Evolutionary conservation across 2,113 vertebrate genomes (phyloP), one percentile per base, ranked within the genome.

Genomic region (Lonchura striata): DNA sequence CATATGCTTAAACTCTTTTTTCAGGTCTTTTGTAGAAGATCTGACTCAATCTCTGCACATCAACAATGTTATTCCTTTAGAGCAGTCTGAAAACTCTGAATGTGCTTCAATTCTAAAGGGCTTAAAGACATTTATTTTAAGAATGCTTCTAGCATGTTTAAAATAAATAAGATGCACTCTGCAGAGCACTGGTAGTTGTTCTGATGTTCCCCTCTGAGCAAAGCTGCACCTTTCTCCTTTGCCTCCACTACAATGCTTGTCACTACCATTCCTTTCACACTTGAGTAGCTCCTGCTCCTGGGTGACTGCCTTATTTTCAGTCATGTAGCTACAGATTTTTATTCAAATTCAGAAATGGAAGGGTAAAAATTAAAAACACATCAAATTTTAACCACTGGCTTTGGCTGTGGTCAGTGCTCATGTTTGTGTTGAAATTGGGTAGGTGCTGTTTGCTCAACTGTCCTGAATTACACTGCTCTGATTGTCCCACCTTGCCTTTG

Each of bases 61-160:
- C 15, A 68, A 69, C 44, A 54, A 61, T 20, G 21, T 71, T 71
- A 16, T 28, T 89, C 22, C 71, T 84, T 89, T 56, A 54, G 50
- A 86, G 85, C 69, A 65, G 39, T 79, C 66, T 75, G 81, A 78
- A 82, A 87, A 86, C 88, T 86, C 31, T 44, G 24, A 49, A 31
- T 79, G 20, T 2, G 4, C 71, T 85, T 88, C 54, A 82, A 3
- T 88, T 91, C 59, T 53, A 22, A 92, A 85, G 41, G 72, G 19
- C 53, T 84, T 91, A 16, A 68, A 63, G 76, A 56, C 28, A 28
- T 57, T 85, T 70, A 5, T 77, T 96, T 82, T 15, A 13, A 60
- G 84, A 91, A 59, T 75, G 94, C 91, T 90, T 46, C 89, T 79
- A 90, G 64, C 89, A 10, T 84, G 20, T 81, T 80, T 88, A 14